A percentile compares a stretch with the other conserved stretches of the same genome.
Conservation (phyloP, 2,113 vertebrate genomes). For the Actenoides lindsayi region DNA sequence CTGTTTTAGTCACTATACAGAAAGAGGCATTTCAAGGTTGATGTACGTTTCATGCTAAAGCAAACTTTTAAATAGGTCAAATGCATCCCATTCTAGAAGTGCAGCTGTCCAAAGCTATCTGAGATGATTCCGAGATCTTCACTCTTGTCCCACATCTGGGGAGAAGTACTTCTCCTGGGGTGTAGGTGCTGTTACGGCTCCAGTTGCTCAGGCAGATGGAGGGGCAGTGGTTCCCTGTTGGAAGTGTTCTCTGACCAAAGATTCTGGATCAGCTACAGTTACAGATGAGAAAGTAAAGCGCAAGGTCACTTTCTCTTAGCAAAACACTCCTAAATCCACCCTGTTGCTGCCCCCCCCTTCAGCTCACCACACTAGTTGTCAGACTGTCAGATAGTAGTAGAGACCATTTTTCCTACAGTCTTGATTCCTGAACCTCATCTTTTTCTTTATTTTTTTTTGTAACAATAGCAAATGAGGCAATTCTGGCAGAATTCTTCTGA, state of each 20-base stretch:
- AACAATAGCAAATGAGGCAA: not conserved
- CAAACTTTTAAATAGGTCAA: not conserved
- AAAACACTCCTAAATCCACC: not conserved
- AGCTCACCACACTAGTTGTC: not conserved
- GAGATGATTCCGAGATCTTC: not conserved
- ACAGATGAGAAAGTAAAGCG: not conserved
- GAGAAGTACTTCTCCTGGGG: not conserved
- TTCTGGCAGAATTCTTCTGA: not conserved
- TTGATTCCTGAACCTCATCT: not conserved
- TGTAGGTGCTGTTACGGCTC: not conserved
- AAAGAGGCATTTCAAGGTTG: not conserved
- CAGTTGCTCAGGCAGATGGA: not conserved
- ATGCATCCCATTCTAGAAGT: not conserved
- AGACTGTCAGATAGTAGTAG: too few relatives aligned
- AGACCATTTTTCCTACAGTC: not conserved
- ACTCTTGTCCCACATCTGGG: not conserved
- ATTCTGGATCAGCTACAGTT: not conserved
- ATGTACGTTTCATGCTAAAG: not conserved
- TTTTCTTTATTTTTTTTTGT: not conserved
- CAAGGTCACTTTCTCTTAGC: not conserved
- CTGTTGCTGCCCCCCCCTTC: accelerated
- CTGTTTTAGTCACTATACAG: not conserved
- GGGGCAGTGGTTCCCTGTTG: not conserved
- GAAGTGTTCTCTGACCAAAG: not conserved
- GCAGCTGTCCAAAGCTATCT: not conserved